Evolutionary conservation across 1,140 invertebrate species (phyloP), one percentile per base, ranked within the genome.

Genomic region (Cydia fagiglandana): DNA sequence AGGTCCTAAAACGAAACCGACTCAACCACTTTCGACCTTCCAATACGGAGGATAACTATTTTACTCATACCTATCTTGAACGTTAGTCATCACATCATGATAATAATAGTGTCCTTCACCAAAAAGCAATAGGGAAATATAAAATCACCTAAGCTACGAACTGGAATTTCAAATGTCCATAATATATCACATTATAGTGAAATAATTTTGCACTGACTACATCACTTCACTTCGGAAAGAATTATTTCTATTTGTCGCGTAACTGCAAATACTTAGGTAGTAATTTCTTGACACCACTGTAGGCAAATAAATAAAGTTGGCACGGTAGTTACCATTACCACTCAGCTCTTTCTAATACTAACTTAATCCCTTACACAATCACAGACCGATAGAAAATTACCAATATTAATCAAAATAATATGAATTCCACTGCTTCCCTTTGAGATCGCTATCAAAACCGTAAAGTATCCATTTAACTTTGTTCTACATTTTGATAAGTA

Each of bases 351-450:
- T 34, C 24, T 34, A 34, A 68, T 30, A 68, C 64, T 34, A 68
- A 68, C 28, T 24, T 70, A 70, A 70, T 70, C 17, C 34, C 34
- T 70, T 70, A 41, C 38, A 34, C 34, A 70, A 70, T 70, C 66
- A 70, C 30, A 70, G 34, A 70, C n/a, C 12, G 66, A 70, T 70
- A 70, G 38, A 70, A 70, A 70, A 70, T 70, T 70, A 70, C 66
- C 66, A 70, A 70, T 70, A 70, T 70, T 45, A 70, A 41, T 70
- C 66, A 70, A 70, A 70, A 70, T 66, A 66, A 66, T 20, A 70
- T 38, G 66, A 70, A 70, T 70, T 70, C 66, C 34, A 70, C 24
- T 41, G 38, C 66, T 70, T 70, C 34, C 66, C 34, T 70, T 70
- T 38, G 66, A 70, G 38, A 70, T 70, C 6, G 66, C 66, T 38